Percentiles rank a stretch among this genome's conserved stretches.
Conservation (phyloP, 1,140 invertebrate genomes). For the Dendrolimus punctatus region DNA sequence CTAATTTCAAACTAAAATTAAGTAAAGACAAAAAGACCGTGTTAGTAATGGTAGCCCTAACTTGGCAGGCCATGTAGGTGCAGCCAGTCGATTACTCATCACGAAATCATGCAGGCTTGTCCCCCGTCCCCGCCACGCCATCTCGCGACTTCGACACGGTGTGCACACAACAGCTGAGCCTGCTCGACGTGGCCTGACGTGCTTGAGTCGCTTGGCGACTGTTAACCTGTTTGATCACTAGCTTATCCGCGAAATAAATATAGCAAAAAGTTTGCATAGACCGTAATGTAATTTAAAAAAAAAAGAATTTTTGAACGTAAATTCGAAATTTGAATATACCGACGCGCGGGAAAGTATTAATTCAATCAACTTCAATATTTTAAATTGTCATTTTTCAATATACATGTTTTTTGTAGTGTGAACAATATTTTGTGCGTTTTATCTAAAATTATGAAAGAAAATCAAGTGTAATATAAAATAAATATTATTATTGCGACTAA, state of each 20-base stretch:
- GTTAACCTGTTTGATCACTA: slow-evolving; percentile 54
- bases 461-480: no score
- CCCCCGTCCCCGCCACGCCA: slow-evolving; percentile 27
- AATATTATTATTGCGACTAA: no score
- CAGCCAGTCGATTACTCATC: slow-evolving; percentile 49
- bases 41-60: no score
- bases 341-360: slow-evolving; percentile 4
- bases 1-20: no score
- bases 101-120: slow-evolving; percentile 40
- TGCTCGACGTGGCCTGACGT: no score
- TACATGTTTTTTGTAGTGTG: slow-evolving; percentile 5
- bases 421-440: neutral
- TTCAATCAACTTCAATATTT: slow-evolving; percentile 11
- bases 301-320: slow-evolving; percentile 5
- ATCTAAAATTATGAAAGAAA: no score
- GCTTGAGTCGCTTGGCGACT: slow-evolving; percentile 48
- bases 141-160: slow-evolving; percentile 30
- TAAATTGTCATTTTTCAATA: slow-evolving; percentile 4
- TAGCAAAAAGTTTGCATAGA: neutral
- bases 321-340: slow-evolving; percentile 3
- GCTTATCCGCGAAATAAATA: slow-evolving; percentile 3
- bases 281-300: neutral
- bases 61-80: slow-evolving; percentile 32
- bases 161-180: slow-evolving; percentile 18
- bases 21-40: no score